Percentiles rank a stretch among this genome's conserved stretches.
phyloP scores from a whole-genome alignment of 2,888 invertebrate species.

The Scaeva pyrastri region DNA sequence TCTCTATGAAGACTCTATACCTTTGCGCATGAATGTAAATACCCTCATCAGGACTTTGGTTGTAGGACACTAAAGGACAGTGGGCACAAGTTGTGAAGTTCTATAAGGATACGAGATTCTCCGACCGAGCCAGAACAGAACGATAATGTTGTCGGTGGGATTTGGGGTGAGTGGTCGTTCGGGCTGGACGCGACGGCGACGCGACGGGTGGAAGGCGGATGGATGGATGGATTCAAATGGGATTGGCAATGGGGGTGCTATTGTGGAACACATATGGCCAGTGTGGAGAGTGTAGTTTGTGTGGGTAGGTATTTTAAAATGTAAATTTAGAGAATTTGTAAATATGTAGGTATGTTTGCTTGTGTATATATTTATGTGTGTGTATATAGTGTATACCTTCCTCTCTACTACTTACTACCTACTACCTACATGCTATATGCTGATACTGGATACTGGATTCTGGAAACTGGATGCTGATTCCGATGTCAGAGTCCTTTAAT shows the following conservation, averaged over 20 bases:
- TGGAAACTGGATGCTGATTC: slow-evolving; percentile 43
- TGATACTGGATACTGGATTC: slow-evolving; percentile 38
- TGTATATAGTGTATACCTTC: slow-evolving; percentile 16
- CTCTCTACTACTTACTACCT: slow-evolving; percentile 1
- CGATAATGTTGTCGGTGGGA: slow-evolving; percentile 19
- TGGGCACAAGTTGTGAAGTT: slow-evolving; percentile 66
- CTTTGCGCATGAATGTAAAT: slow-evolving; percentile 76
- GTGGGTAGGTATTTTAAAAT: slow-evolving; percentile 75
- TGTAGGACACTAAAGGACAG: slow-evolving; percentile 76
- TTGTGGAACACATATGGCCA: slow-evolving; percentile 74
- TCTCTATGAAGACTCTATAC: slow-evolving; percentile 68
- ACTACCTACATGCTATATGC: slow-evolving; percentile 21
- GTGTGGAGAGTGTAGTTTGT: slow-evolving; percentile 75
- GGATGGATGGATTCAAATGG: neutral
- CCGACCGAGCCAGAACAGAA: slow-evolving; percentile 28
- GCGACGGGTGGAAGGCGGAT: neutral
- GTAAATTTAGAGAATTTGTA: slow-evolving; percentile 76
- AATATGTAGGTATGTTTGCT: slow-evolving; percentile 57
- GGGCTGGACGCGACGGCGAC: too few relatives aligned
- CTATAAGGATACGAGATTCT: slow-evolving; percentile 63
- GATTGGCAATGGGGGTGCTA: slow-evolving; percentile 25
- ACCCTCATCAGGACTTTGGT: slow-evolving; percentile 69
- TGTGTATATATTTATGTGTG: slow-evolving; percentile 26
- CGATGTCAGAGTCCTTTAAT: slow-evolving; percentile 42
- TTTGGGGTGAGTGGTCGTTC: neutral